Conservation (phyloP, 2,797 vertebrate genomes). For the Uromys caudimaculatus region DNA sequence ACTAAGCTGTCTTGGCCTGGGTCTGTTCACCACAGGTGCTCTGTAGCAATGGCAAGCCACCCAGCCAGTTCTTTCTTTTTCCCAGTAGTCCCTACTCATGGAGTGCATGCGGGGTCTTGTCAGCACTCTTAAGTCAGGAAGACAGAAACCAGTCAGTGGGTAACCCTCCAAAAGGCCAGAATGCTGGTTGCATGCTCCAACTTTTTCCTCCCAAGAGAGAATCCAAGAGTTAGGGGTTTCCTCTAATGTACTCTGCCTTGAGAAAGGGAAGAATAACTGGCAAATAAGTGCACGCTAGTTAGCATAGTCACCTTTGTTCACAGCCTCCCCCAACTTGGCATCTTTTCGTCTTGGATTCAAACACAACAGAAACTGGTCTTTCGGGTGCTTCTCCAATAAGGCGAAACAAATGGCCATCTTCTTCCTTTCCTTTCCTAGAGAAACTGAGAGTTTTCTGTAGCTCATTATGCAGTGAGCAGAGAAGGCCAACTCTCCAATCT, state of each 20-base stretch:
- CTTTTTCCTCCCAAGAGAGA: background rate
- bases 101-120: background rate
- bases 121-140: background rate
- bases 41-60: background rate
- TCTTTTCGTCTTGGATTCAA: background rate
- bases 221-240: background rate
- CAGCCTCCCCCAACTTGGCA: background rate
- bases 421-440: background rate
- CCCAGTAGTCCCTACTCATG: background rate
- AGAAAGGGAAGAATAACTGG: background rate
- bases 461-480: background rate
- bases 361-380: background rate
- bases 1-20: background rate
- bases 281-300: background rate
- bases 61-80: background rate
- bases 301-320: background rate
- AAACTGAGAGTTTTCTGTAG: background rate
- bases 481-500: background rate
- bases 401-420: background rate
- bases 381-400: background rate
- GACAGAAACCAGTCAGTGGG: background rate
- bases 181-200: background rate
- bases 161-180: background rate
- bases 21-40: background rate
- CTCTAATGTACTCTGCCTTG: background rate